These are phyloP conservation scores for Gisinianus flammeolus DNA, from an alignment of 2,888 invertebrate species.

Conservation along the genomic window DNA sequence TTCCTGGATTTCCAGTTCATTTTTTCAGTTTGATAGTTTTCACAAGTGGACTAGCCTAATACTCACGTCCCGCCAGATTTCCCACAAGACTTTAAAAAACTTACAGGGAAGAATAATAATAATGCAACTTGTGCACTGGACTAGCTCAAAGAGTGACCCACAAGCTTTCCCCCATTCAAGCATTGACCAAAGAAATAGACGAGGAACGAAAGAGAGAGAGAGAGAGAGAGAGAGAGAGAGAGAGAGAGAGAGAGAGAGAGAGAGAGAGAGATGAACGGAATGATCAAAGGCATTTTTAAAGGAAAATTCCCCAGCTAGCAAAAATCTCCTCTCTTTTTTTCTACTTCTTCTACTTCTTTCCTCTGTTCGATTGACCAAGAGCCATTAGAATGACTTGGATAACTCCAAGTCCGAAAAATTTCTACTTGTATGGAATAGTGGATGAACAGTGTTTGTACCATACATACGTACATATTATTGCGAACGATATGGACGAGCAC, in stretches of 20 bases:
- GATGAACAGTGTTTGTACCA: too few relatives aligned
- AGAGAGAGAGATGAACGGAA: slow-evolving; percentile 21
- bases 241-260: not conserved
- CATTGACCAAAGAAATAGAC: not conserved
- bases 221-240: not conserved
- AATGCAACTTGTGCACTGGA: not conserved
- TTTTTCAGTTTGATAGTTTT: too few relatives aligned
- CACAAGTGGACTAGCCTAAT: too few relatives aligned
- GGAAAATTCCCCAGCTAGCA: slow-evolving; percentile 19
- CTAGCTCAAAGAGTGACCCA: slow-evolving; percentile 28
- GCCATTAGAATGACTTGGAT: not conserved
- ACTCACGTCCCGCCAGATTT: slow-evolving; percentile 28
- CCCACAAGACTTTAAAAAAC: slow-evolving; percentile 28
- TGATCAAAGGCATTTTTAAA: slow-evolving; percentile 19
- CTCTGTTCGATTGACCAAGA: not conserved
- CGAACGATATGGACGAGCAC: too few relatives aligned
- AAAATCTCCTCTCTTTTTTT: not conserved
- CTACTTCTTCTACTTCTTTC: not conserved
- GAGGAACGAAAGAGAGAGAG: too few relatives aligned
- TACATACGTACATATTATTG: too few relatives aligned
- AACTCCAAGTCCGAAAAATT: too few relatives aligned
- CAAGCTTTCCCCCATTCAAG: not conserved
- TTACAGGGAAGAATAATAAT: slow-evolving; percentile 24
- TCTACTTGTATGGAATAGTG: too few relatives aligned
- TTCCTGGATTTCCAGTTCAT: too few relatives aligned